phyloP scores from a whole-genome alignment of 2,797 vertebrate genomes.

The Muscicapa comitata region DNA sequence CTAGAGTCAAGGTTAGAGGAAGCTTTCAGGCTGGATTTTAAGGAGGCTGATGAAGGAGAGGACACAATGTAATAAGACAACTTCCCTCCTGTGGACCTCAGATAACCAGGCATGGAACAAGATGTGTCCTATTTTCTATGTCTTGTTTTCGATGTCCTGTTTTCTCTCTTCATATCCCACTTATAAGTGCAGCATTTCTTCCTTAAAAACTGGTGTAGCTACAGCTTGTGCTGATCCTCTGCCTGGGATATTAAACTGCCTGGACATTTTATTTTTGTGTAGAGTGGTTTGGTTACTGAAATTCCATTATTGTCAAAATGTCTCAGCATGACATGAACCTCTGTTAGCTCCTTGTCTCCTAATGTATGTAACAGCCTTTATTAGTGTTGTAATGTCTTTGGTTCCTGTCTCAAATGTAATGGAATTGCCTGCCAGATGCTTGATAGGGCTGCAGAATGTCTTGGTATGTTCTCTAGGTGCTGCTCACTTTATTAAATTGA shows the following conservation, averaged over 20 bases:
- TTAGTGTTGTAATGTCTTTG: conserved; percentile 2
- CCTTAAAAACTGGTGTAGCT: neutral
- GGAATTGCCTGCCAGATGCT: neutral
- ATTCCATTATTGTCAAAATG: neutral
- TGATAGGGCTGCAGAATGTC: neutral
- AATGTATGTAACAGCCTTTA: neutral
- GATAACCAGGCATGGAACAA: neutral
- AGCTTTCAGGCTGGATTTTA: neutral
- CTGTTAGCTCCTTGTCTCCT: neutral
- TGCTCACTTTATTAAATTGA: conserved; percentile 20
- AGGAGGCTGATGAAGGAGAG: neutral
- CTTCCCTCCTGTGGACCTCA: neutral
- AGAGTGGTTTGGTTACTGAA: neutral
- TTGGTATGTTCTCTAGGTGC: neutral
- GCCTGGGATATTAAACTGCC: neutral
- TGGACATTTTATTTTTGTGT: neutral
- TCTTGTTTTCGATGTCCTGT: neutral
- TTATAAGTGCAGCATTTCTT: neutral
- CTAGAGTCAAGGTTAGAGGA: neutral
- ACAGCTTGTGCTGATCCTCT: neutral
- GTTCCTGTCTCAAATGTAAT: neutral
- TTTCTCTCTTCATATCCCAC: neutral
- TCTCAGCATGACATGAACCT: neutral
- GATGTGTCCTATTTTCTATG: neutral
- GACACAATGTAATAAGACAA: neutral